phyloP scores from a whole-genome alignment of 2,888 invertebrate species.

The Drosophila acutilabella region DNA sequence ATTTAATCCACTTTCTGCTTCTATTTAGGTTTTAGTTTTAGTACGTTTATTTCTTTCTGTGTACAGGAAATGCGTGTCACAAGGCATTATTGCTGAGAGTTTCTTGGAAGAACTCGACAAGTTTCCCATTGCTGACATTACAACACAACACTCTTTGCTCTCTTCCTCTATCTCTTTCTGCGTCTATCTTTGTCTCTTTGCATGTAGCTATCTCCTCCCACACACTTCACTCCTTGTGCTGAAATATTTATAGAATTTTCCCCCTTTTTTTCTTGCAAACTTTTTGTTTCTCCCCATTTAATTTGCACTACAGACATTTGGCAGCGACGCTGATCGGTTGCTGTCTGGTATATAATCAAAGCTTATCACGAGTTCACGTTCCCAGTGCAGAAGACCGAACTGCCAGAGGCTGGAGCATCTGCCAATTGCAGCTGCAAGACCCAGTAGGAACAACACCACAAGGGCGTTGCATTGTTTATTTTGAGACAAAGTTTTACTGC shows the following conservation, averaged over 20 bases:
- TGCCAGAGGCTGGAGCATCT: constrained; percentile 17
- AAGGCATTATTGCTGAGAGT: constrained; percentile 41
- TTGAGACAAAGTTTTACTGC: constrained; percentile 52
- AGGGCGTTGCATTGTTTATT: constrained; percentile 59
- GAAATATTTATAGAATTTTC: constrained; percentile 64
- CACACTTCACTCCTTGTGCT: constrained; percentile 3
- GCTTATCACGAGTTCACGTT: constrained; percentile 46
- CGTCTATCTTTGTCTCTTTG: not conserved
- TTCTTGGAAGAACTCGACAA: constrained; percentile 54
- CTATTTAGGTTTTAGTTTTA: too few relatives aligned
- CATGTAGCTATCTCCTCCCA: not conserved
- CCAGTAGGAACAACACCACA: constrained; percentile 25
- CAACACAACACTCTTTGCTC: constrained; percentile 15
- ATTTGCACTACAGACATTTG: constrained; percentile 30
- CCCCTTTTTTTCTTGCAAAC: constrained; percentile 2
- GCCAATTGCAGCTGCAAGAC: not conserved
- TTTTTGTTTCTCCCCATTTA: constrained; percentile 27
- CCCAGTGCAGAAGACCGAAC: constrained; percentile 1
- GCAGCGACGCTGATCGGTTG: constrained; percentile 44
- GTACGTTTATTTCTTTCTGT: too few relatives aligned
- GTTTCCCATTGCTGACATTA: constrained; percentile 51
- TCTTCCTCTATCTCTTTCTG: not conserved
- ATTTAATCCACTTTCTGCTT: too few relatives aligned
- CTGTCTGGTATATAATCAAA: constrained; percentile 61
- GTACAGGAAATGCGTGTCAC: constrained; percentile 65